Evolutionary conservation across 64 coral and sea anemone genomes (phyloP).

Genomic region (Stylophora pistillata): DNA sequence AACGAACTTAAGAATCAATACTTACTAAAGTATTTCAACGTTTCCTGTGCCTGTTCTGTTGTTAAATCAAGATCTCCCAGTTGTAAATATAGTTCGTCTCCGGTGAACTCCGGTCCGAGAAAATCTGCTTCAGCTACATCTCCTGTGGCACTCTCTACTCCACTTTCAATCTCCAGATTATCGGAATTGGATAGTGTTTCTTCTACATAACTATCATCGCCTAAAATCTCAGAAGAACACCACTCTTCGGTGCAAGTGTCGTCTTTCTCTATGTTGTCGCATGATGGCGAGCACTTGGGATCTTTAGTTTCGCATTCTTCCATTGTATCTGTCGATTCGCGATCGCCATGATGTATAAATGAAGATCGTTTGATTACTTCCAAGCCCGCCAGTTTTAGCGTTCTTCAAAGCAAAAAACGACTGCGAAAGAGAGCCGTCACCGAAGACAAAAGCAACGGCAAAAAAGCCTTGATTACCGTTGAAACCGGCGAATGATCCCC

Average conservation of each 20-base stretch:
- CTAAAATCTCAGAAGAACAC: background rate
- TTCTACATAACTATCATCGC: constrained; percentile 6
- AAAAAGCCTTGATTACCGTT: background rate
- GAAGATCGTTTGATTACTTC: constrained; percentile 40
- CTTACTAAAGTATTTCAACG: constrained; percentile 73
- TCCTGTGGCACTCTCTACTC: constrained; percentile 59
- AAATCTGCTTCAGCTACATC: constrained; percentile 43
- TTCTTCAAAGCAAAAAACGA: constrained; percentile 6
- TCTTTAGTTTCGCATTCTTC: constrained; percentile 24
- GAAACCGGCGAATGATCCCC: background rate
- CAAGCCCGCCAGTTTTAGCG: constrained; percentile 37
- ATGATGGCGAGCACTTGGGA: no score
- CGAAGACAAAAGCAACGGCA: background rate
- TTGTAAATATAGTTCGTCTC: background rate
- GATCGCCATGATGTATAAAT: constrained; percentile 39
- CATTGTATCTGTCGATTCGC: background rate
- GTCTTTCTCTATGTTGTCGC: background rate
- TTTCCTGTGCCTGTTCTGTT: constrained; percentile 64
- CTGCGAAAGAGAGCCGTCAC: background rate
- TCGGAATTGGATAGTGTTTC: constrained; percentile 64
- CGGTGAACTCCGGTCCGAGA: background rate
- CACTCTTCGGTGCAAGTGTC: background rate
- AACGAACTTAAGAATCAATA: background rate
- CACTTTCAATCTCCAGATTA: constrained; percentile 69
- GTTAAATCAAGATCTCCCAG: constrained; percentile 59